Conservation (phyloP, 2,888 invertebrate species). For the Megastigmus dorsalis region DNA sequence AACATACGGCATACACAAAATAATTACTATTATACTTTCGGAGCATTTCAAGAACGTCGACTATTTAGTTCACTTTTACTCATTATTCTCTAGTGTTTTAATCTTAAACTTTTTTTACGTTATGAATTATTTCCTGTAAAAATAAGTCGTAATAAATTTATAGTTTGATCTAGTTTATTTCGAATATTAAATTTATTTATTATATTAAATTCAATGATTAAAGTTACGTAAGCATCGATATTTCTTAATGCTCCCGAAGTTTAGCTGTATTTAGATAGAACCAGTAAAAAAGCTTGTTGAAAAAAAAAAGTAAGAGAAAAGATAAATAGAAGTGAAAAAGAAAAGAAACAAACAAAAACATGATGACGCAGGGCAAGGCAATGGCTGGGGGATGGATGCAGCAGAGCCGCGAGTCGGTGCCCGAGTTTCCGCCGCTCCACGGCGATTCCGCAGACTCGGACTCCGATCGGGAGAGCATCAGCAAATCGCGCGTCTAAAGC, state of each 20-base stretch:
- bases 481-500: conserved; percentile 71
- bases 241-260: neutral
- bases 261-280: neutral
- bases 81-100: neutral
- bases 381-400: conserved; percentile 74
- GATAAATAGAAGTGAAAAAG: neutral
- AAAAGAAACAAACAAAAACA: conserved; percentile 19
- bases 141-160: neutral
- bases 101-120: neutral
- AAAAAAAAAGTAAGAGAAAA: conserved; percentile 1
- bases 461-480: conserved; percentile 73
- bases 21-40: neutral
- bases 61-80: neutral
- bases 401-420: conserved; percentile 74
- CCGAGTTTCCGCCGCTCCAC: conserved; percentile 75
- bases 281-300: neutral
- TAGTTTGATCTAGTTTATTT: no score
- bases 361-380: conserved; percentile 72
- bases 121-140: neutral
- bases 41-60: conserved; percentile 3
- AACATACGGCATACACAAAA: neutral
- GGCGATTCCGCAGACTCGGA: conserved; percentile 72
- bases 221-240: no score
- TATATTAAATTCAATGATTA: no score
- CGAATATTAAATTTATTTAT: no score